Evolutionary conservation across 2,888 invertebrate genomes (phyloP).

Genomic region (Eilema sororculum): DNA sequence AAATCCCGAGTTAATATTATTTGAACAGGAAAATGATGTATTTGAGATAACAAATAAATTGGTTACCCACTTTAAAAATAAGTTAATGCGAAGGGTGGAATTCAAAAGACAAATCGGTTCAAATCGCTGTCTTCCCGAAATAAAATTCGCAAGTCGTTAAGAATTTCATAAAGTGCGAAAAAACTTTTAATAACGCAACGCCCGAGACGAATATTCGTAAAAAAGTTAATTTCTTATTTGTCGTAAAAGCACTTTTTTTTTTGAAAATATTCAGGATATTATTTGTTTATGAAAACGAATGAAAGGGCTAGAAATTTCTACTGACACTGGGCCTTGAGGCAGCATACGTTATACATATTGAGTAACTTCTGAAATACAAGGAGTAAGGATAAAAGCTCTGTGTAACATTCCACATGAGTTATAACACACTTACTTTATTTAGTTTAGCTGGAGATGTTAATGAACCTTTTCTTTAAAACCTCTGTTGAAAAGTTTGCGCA

Average conservation of each 20-base stretch:
- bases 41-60: constrained; percentile 30
- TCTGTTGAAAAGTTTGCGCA: too few species aligned
- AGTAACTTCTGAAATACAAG: not conserved
- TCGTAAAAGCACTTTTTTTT: constrained; percentile 53
- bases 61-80: constrained; percentile 33
- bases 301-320: not conserved
- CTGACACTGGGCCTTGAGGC: not conserved
- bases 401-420: too few species aligned
- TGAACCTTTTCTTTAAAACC: too few species aligned
- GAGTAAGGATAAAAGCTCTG: too few species aligned
- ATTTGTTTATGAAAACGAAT: constrained; percentile 41
- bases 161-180: constrained; percentile 57
- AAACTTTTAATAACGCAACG: constrained; percentile 64
- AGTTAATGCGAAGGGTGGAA: constrained; percentile 34
- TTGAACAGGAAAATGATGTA: constrained; percentile 25
- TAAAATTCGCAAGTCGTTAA: constrained; percentile 60
- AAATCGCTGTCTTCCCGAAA: constrained; percentile 27
- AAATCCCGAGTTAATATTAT: not conserved
- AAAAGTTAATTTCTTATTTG: constrained; percentile 64
- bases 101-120: constrained; percentile 48
- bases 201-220: constrained; percentile 56
- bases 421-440: too few species aligned
- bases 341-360: too few species aligned
- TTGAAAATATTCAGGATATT: constrained; percentile 43
- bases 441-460: too few species aligned